Evolutionary conservation across 2,113 vertebrate genomes (phyloP).

Genomic region (Tragelaphus imberbis): DNA sequence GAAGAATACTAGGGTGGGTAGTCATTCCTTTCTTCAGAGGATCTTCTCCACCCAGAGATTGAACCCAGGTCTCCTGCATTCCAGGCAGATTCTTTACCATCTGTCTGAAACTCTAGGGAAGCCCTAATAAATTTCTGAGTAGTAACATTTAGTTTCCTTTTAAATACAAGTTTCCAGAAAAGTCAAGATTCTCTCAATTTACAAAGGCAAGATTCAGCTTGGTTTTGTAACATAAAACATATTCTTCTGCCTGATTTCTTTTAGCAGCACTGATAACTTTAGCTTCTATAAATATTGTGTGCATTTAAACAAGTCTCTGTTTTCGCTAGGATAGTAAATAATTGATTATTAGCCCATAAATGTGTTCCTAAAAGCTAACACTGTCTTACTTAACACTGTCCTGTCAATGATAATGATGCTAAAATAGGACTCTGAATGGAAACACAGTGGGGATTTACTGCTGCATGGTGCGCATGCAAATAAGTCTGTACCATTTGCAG

Average conservation of each 20-base stretch:
- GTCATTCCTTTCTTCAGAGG: background rate
- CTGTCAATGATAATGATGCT: background rate
- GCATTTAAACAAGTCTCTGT: constrained; percentile 1
- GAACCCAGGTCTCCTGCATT: background rate
- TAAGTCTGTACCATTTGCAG: background rate
- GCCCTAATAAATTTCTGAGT: background rate
- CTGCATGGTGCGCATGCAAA: background rate
- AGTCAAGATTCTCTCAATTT: background rate
- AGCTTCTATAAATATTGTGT: background rate
- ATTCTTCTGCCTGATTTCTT: background rate
- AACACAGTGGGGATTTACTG: background rate
- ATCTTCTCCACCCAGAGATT: background rate
- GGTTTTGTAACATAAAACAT: background rate
- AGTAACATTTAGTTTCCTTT: background rate
- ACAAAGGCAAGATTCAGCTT: background rate
- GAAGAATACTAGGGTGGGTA: background rate
- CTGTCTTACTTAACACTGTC: background rate
- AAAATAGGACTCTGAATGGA: background rate
- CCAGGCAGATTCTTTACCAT: background rate
- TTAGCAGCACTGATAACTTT: background rate
- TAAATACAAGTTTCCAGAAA: background rate
- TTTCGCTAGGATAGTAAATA: constrained; percentile 39
- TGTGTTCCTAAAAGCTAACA: constrained; percentile 41
- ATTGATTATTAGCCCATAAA: constrained; percentile 49
- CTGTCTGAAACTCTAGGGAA: background rate